Base-by-base conservation (phyloP, 2,113 vertebrate species). In the Boulengeromyrus knoepffleri region DNA sequence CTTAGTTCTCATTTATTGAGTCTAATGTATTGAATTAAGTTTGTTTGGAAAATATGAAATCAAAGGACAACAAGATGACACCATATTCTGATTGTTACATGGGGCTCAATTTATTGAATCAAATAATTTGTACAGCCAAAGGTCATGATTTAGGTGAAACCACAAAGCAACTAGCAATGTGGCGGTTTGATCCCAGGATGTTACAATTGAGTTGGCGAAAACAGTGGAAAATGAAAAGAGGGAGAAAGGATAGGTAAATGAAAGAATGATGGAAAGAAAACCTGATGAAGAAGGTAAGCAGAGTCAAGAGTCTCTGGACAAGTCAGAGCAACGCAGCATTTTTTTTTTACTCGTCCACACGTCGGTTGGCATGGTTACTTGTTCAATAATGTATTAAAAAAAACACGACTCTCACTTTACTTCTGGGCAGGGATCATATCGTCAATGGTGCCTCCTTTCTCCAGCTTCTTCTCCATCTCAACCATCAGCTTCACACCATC, bases 381-480 rank as follows among this genome's bases (percentile, higher is more conserved):
- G 89, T 92, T 93, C 92, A 93, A 84, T 85, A 49, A 90, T 92
- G 92, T 91, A 95, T 92, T 93, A 87, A 94, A 93, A 89, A 94
- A 92, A 77, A 84, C 85, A 86, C 13, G 15, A 50, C 17, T 90
- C 94, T 92, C 91, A 12, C 90, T 96, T 95, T 96, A 99, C 96
- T 99, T 99, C 96, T 99, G 98, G 88, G 98, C 98, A 0, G 98
- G 98, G 94, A 99, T 97, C 97, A 99, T 97, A 96, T 95, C 96
- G 62, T 99, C 98, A 7, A 99, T 98, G 92, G 97, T 12, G 92
- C 97, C 96, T 89, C 97, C 96, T 94, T 99, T 99, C 94, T 99
- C 98, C 87, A 99, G 96, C 92, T 97, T 97, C 97, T 99, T 99
- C 96, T 99, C 98, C 98, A 99, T 99, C 95, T 99, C 98, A 87